Percentiles rank a stretch among this genome's conserved stretches.
phyloP scores from a whole-genome alignment of 1,140 invertebrate species.

The Melipona quadrifasciata region DNA sequence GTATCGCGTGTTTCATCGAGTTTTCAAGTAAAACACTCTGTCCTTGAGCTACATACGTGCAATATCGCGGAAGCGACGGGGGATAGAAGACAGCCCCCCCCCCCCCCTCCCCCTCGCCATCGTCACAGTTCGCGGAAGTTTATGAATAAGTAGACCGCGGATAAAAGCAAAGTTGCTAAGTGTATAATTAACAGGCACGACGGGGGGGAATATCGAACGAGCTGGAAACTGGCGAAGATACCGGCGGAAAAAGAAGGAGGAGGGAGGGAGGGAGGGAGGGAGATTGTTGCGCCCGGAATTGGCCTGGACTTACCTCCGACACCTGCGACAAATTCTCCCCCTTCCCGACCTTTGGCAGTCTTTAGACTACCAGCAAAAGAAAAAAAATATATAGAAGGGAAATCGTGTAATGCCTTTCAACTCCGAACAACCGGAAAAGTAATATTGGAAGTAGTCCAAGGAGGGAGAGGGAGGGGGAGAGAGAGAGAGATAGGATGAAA shows the following conservation, averaged over 20 bases:
- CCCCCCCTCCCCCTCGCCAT: background rate
- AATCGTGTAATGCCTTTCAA: constrained; percentile 43
- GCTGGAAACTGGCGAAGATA: constrained; percentile 49
- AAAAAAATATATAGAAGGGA: constrained; percentile 29
- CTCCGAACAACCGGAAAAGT: constrained; percentile 41
- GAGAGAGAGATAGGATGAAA: background rate
- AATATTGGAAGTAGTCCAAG: constrained; percentile 39
- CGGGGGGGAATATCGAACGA: constrained; percentile 29
- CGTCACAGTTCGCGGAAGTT: constrained; percentile 49
- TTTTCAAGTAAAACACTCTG: background rate
- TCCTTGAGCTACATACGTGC: background rate
- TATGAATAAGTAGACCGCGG: constrained; percentile 60
- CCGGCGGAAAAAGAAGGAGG: background rate
- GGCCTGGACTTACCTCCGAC: background rate
- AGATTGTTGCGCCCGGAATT: background rate
- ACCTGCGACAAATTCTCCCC: constrained; percentile 13
- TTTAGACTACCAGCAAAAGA: no score
- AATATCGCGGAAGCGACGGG: background rate
- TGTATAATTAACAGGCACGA: constrained; percentile 61
- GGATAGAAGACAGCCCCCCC: background rate
- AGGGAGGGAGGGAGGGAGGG: no score
- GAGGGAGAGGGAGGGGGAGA: background rate
- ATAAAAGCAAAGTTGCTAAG: constrained; percentile 68
- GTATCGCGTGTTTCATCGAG: background rate
- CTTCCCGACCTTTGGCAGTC: background rate